phyloP scores from a whole-genome alignment of 2,113 vertebrate genomes.

The Oenanthe oenanthe region DNA sequence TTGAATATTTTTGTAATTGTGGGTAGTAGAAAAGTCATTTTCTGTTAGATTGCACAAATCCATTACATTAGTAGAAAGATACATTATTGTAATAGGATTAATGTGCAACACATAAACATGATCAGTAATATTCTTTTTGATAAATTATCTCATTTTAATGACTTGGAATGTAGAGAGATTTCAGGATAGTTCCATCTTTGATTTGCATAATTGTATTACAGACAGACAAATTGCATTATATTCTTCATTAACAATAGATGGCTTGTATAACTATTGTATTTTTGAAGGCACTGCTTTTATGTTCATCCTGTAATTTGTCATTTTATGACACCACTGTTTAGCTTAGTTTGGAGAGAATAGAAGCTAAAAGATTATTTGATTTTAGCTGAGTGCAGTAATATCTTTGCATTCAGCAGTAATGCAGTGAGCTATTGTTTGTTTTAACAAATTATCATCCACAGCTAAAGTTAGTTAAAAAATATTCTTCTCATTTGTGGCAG shows the following conservation, averaged over 20 bases:
- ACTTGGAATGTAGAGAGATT: slow-evolving; percentile 80
- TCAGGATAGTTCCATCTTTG: slow-evolving; percentile 77
- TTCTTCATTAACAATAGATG: slow-evolving; percentile 85
- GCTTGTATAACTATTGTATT: slow-evolving; percentile 82
- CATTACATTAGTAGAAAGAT: slow-evolving; percentile 92
- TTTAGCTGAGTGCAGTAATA: slow-evolving; percentile 75
- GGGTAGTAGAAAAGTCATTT: slow-evolving; percentile 97
- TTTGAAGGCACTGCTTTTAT: slow-evolving; percentile 78
- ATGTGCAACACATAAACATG: slow-evolving; percentile 85
- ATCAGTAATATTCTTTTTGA: slow-evolving; percentile 89
- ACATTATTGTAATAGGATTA: slow-evolving; percentile 94
- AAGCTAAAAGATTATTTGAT: slow-evolving; percentile 79
- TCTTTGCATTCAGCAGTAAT: slow-evolving; percentile 47
- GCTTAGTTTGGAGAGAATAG: slow-evolving; percentile 68
- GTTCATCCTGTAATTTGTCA: slow-evolving; percentile 81
- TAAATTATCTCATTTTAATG: slow-evolving; percentile 95
- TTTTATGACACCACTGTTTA: slow-evolving; percentile 71
- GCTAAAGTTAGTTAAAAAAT: slow-evolving; percentile 69
- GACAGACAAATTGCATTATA: slow-evolving; percentile 85
- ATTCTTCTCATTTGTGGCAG: slow-evolving; percentile 61
- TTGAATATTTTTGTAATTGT: slow-evolving; percentile 93
- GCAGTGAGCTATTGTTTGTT: slow-evolving; percentile 76
- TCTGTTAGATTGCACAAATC: slow-evolving; percentile 99
- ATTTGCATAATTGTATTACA: slow-evolving; percentile 88
- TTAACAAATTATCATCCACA: slow-evolving; percentile 77